Evolutionary conservation across 2,888 invertebrate species (phyloP), one percentile per base, ranked within the genome.

Genomic region (Linyphia triangularis): DNA sequence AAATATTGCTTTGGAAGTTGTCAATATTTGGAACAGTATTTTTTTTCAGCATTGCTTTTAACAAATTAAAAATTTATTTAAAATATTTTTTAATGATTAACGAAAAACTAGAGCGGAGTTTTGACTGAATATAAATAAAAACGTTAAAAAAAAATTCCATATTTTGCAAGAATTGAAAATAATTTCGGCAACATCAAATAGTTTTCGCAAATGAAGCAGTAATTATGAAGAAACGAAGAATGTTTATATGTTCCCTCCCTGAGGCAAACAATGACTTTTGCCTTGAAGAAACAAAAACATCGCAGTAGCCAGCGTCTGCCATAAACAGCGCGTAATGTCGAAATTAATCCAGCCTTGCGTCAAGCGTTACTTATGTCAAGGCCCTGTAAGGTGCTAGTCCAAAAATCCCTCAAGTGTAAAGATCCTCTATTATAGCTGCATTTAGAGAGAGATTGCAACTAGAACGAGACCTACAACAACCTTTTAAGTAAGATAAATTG

Each of bases 361-460:
- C 75, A 69, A 77, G 75, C 75, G 84, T 75, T 85, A 77, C 84
- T 43, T 51, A 67, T 75, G 84, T 85, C 84, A 85, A 85, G 84
- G 84, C 59, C 37, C 13, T 9, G 1, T 28, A 13, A 59, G 84
- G 67, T 69, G 59, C 67, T 57, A 69, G 69, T 37, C 75, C 67
- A 30, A 77, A 77, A 85, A 57, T 77, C 84, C 63, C 65, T 77
- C 84, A 85, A 33, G 67, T 75, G 84, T 85, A 24, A 69, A 85
- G 82, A 82, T 82, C 72, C 82, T 70, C 72, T 61, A 82, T 82
- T 82, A 82, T 70, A 37, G 33, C 26, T 81, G 57, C 43, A 51
- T 81, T 81, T 82, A 43, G 63, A 43, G 70, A 78, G 51, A n/a
- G 28, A 30, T 33, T 2, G 43, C 22, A 72, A 82, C 19, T 82